Evolutionary conservation across 2,888 invertebrate species (phyloP), one percentile per base, ranked within the genome.

Genomic region (Rugalucina vietnamica): DNA sequence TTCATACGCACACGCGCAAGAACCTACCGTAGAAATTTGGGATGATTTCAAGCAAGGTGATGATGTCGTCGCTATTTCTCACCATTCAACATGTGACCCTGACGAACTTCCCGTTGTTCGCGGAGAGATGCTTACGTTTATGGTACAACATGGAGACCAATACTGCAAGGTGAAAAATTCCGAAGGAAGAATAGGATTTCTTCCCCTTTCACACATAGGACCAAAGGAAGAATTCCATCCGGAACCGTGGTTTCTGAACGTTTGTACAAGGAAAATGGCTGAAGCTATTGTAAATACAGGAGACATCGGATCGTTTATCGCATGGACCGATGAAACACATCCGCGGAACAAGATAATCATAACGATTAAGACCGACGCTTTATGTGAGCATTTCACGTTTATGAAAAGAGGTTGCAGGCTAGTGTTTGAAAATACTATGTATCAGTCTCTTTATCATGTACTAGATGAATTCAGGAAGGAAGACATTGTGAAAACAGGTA

Each of bases 251-350:
- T 70, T 27, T 29, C 32, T 37, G n/a, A 29, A 36, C 5, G 70
- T 70, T 5, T 70, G 70, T 36, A 70, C 70, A 34, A 5, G 70
- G 18, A 70, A 70, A 39, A 70, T 70, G 34, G 70, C 70, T 57
- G 57, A 57, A 27, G 57, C 57, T 29, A 27, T 57, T 24, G 57
- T 57, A 14, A 57, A 57, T 27, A 5, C 57, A 27, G 29, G 29
- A 27, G 14, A 14, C 24, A 8, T 57, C 29, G 57, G 57, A 29
- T n/a, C 57, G 5, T 57, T 29, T 57, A 12, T 57, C 3, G 14
- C 29, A n/a, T 27, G 57, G 57, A 57, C 27, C 14, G 57, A 57
- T 14, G 29, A 57, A 27, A n/a, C 10, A 3, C 24, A 57, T 10
- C n/a, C n/a, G n/a, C n/a, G n/a, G n/a, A 57, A 57, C 10, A 24